Evolutionary conservation across 2,113 vertebrate genomes (phyloP).

Genomic region (Poeciliopsis occidentalis): DNA sequence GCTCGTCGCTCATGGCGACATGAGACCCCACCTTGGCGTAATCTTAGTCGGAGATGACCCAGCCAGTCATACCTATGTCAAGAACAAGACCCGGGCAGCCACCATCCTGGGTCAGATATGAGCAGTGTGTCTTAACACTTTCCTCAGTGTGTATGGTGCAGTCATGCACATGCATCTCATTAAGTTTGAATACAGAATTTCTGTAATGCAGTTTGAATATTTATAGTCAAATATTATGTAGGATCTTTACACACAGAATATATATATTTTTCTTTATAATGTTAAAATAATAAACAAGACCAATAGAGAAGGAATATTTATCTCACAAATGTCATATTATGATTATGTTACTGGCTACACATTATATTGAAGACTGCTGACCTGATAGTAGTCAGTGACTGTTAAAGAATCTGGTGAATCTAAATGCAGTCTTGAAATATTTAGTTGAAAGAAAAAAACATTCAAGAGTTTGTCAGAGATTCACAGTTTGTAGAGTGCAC

Average conservation of each 20-base stretch:
- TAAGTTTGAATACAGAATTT: background rate
- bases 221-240: background rate
- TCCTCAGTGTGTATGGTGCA: background rate
- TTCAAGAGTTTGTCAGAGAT: background rate
- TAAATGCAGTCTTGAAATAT: background rate
- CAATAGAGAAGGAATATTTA: background rate
- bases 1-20: slow-evolving; percentile 85
- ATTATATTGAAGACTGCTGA: no score
- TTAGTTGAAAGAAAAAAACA: background rate
- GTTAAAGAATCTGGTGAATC: background rate
- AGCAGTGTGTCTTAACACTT: slow-evolving; percentile 8
- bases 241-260: background rate
- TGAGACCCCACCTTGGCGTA: slow-evolving; percentile 90
- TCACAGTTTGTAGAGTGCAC: no score
- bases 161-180: background rate
- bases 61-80: slow-evolving; percentile 90
- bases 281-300: no score
- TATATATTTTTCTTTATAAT: background rate
- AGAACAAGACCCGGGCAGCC: slow-evolving; percentile 89
- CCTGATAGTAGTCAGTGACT: background rate
- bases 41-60: slow-evolving; percentile 89
- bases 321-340: background rate
- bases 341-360: background rate
- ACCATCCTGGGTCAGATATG: slow-evolving; percentile 84
- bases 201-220: no score